These are phyloP conservation scores for Diglossa brunneiventris DNA, from an alignment of 2,113 vertebrate genomes.

Conservation along the genomic window DNA sequence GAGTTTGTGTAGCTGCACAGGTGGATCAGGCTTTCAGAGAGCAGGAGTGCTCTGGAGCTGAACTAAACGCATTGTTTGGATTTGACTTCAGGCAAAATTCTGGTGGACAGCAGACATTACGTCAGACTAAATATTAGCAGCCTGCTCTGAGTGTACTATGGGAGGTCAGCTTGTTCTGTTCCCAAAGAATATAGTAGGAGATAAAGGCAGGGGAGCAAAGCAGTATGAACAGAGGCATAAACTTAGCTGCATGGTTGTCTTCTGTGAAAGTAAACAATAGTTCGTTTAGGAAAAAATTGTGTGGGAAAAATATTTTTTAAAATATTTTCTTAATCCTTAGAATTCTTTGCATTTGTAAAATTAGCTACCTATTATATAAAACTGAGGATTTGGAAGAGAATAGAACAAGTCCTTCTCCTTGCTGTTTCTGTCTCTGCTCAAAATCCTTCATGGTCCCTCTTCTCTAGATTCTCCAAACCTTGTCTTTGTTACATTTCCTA, in stretches of 20 bases:
- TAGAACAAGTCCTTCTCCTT: background rate
- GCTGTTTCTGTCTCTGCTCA: background rate
- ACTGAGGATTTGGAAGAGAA: background rate
- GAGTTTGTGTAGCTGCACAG: background rate
- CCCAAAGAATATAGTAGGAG: background rate
- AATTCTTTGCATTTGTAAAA: background rate
- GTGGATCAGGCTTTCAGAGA: background rate
- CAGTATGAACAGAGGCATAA: background rate
- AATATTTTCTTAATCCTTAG: background rate
- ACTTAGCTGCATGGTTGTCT: background rate
- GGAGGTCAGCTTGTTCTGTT: background rate
- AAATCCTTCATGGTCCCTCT: background rate
- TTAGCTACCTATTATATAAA: background rate
- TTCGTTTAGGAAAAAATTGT: background rate
- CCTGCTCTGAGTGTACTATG: background rate
- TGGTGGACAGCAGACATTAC: background rate
- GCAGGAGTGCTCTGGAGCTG: background rate
- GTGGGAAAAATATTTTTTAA: background rate
- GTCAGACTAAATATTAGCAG: background rate
- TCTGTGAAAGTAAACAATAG: background rate
- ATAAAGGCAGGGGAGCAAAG: background rate
- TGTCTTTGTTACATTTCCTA: background rate
- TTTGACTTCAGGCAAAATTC: background rate
- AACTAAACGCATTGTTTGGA: background rate
- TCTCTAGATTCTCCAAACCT: background rate